Evolutionary conservation across 2,888 invertebrate genomes (phyloP).

Genomic region (Parochlus steinenii): DNA sequence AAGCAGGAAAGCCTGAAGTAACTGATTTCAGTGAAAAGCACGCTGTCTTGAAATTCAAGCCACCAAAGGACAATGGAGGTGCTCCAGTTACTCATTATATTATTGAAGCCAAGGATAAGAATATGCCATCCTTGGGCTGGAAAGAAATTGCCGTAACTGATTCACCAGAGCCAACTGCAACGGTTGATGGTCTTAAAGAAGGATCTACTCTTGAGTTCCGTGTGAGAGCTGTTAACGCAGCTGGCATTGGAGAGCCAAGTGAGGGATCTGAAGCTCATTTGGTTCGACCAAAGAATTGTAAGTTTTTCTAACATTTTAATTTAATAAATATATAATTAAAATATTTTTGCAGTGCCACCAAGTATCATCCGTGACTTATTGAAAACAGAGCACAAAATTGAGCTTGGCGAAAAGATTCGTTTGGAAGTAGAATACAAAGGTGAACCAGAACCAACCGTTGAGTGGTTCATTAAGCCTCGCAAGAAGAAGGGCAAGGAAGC

Average conservation of each 20-base stretch:
- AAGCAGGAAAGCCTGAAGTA: slow-evolving; percentile 88
- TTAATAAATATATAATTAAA: slow-evolving; percentile 4
- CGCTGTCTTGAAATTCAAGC: slow-evolving; percentile 86
- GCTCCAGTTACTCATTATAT: slow-evolving; percentile 86
- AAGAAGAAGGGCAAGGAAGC: slow-evolving; percentile 10
- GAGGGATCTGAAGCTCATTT: slow-evolving; percentile 80
- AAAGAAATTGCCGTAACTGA: slow-evolving; percentile 72
- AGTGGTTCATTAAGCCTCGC: slow-evolving; percentile 10
- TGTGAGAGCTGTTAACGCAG: slow-evolving; percentile 82
- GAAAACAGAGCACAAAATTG: slow-evolving; percentile 33
- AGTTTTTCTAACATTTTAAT: too few species aligned
- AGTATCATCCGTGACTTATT: slow-evolving; percentile 91
- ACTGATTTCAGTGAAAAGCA: slow-evolving; percentile 94
- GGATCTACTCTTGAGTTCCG: slow-evolving; percentile 85
- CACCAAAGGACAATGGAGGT: slow-evolving; percentile 80
- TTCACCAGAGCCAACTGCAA: slow-evolving; percentile 53
- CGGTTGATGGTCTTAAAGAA: slow-evolving; percentile 73
- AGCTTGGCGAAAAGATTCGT: background rate
- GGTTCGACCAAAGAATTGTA: slow-evolving; percentile 78
- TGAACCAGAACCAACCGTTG: slow-evolving; percentile 86
- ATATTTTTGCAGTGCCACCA: slow-evolving; percentile 65
- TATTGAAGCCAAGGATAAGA: slow-evolving; percentile 78
- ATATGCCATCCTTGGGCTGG: slow-evolving; percentile 67
- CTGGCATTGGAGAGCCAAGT: slow-evolving; percentile 88
- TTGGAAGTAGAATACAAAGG: slow-evolving; percentile 85